Conservation (phyloP, 1,140 invertebrate species). For the Atta colombica region DNA sequence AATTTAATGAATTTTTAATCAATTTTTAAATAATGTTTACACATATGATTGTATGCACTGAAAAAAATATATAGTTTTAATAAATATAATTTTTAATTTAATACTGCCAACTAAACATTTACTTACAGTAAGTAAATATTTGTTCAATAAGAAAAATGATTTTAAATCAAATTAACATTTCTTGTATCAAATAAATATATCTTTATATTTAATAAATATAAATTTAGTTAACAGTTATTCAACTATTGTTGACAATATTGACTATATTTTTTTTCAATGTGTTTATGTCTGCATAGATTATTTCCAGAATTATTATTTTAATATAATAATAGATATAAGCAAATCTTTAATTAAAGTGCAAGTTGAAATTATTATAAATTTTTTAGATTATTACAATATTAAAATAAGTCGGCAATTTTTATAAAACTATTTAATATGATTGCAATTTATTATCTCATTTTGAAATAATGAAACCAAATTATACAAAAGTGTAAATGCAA, state of each 20-base stretch:
- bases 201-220: no score
- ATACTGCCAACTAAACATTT: no score
- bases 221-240: no score
- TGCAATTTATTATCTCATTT: not conserved
- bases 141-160: no score
- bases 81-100: no score
- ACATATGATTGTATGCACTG: not conserved
- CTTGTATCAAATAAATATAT: no score
- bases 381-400: not conserved
- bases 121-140: no score
- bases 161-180: no score
- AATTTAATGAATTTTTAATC: not conserved
- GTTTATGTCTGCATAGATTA: not conserved
- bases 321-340: not conserved
- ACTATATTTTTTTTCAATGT: no score
- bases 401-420: not conserved
- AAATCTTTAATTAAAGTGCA: not conserved
- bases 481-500: not conserved
- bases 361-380: not conserved
- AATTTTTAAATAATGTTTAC: constrained; percentile 15
- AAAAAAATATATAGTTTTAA: no score
- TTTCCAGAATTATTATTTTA: constrained; percentile 1
- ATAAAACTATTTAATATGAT: constrained; percentile 15
- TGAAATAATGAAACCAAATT: constrained; percentile 26
- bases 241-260: no score